These are phyloP conservation scores for Perca flavescens DNA, from an alignment of 2,113 vertebrate species.

Conservation along the genomic window DNA sequence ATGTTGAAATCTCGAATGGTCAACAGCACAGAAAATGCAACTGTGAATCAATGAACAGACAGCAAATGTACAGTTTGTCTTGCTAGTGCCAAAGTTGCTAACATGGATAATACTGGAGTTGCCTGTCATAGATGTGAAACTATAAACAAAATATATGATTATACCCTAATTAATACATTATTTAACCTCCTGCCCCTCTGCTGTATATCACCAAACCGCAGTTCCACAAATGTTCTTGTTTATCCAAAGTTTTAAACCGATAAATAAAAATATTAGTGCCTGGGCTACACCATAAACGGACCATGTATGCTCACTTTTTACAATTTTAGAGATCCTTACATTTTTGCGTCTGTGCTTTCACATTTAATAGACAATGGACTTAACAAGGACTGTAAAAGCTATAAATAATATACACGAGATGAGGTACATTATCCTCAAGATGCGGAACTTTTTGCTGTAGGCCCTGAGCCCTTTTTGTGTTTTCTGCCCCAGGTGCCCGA, in stretches of 20 bases:
- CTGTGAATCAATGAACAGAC: background rate
- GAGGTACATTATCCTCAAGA: background rate
- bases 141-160: background rate
- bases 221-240: no score
- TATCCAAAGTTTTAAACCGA: background rate
- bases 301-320: background rate
- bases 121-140: background rate
- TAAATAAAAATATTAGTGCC: background rate
- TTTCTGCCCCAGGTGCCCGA: constrained; percentile 93
- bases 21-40: background rate
- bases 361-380: background rate
- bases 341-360: background rate
- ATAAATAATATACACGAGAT: background rate
- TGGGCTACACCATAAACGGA: background rate
- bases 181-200: background rate
- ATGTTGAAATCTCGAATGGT: background rate
- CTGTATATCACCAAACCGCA: background rate
- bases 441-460: constrained; percentile 49
- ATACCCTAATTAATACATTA: background rate
- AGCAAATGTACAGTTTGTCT: background rate
- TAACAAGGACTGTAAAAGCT: background rate
- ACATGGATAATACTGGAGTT: background rate
- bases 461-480: constrained; percentile 77
- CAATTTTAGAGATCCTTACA: background rate
- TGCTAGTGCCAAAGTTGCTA: no score